Base-by-base conservation (phyloP, 1,140 invertebrate genomes). In the Zaprionus capensis region DNA sequence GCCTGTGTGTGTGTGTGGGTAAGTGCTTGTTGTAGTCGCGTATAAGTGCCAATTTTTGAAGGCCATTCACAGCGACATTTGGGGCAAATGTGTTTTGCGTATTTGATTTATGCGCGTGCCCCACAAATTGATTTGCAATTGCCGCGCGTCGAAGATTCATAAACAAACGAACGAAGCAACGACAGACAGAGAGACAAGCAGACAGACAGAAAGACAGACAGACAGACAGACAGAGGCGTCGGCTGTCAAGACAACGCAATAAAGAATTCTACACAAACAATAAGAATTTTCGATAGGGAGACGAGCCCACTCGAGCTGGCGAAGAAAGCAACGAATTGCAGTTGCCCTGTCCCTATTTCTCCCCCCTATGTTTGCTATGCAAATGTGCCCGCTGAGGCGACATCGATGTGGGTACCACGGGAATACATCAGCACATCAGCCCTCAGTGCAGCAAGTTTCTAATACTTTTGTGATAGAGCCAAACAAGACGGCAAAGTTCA, bases 71-170 rank as follows among this genome's bases (percentile, higher is more conserved):
- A 71, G 64, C 84, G 71, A 68, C 77, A 88, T 81, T 88, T 82
- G 80, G 67, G 67, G 63, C 84, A 72, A 76, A 71, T 76, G 67
- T 63, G 24, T 70, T 75, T 62, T 62, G 44, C 53, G 61, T 76
- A 58, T 84, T 87, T 87, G 84, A 87, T 87, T 87, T 87, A 87
- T 87, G 71, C 62, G 82, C 77, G 65, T 73, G 78, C 74, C 64
- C 53, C 20, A 66, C 62, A 84, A 87, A 87, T 87, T 88, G 84
- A 88, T 88, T 87, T 88, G 81, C 85, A 87, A 87, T 87, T 87
- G 84, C 55, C 53, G 59, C 77, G 67, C 68, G 53, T 56, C 68
- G 34, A 22, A 20, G 63, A 64, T 70, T 64, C 41, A 63, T 64
- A 75, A 63, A 28, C 24, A 71, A 34, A 57, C 66, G 71, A 75